Conservation (phyloP, 1,140 invertebrate genomes). For the Adoxophyes honmai region DNA sequence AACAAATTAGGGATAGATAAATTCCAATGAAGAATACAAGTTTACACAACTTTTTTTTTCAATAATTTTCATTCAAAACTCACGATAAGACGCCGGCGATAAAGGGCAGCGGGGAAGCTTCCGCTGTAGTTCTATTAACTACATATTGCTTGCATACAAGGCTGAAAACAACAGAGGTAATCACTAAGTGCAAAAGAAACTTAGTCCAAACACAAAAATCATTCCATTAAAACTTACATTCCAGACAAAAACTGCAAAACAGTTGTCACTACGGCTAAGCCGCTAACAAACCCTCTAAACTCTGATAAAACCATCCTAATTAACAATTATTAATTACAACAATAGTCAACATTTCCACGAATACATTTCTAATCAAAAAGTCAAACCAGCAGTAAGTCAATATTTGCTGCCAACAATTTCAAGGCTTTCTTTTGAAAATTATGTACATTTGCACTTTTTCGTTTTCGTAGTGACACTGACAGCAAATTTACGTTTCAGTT, state of each 20-base stretch:
- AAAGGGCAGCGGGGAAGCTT: slow-evolving; percentile 85
- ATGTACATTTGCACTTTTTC: neutral
- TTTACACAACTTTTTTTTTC: slow-evolving; percentile 7
- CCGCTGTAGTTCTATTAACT: slow-evolving; percentile 81
- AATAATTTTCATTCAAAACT: slow-evolving; percentile 51
- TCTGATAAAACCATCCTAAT: slow-evolving; percentile 37
- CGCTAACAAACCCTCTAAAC: slow-evolving; percentile 41
- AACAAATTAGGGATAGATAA: slow-evolving; percentile 34
- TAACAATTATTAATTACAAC: neutral
- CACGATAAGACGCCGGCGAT: slow-evolving; percentile 87
- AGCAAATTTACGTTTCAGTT: no score
- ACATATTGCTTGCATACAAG: slow-evolving; percentile 83
- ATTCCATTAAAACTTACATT: slow-evolving; percentile 41
- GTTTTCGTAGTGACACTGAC: no score
- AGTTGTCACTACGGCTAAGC: slow-evolving; percentile 51
- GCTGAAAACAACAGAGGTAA: slow-evolving; percentile 71
- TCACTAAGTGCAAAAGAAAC: slow-evolving; percentile 26
- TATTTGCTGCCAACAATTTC: neutral
- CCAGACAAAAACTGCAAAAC: slow-evolving; percentile 59
- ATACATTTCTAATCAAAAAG: neutral
- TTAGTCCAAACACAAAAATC: slow-evolving; percentile 20
- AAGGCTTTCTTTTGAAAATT: neutral
- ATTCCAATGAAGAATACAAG: slow-evolving; percentile 16
- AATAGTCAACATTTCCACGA: neutral
- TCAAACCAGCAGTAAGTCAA: no score